Evolutionary conservation across 2,113 vertebrate genomes (phyloP), one percentile per base, ranked within the genome.

Genomic region (Ranitomeya variabilis): DNA sequence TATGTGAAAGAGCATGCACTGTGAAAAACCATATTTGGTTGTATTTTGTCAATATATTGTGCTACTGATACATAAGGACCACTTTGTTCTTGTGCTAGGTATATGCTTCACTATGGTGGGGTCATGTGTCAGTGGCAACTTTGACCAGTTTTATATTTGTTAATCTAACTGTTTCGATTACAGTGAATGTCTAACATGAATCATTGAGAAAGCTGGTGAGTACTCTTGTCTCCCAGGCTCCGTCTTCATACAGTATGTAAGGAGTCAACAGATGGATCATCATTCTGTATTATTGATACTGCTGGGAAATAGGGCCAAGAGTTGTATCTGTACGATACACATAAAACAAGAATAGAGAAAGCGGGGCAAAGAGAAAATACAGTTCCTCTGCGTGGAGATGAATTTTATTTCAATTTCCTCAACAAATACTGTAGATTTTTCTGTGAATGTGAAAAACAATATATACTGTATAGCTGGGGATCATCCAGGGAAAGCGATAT

Each of bases 261-360:
- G 76, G 21, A 87, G 85, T 87, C 62, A 87, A 80, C 76, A 80
- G 82, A 86, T n/a, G 62, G 51, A 66, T 45, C 77, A 87, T 54
- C 37, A 26, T 79, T 69, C 77, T 87, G 62, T 87, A 87, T 87
- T 87, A 87, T 87, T 87, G 52, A 87, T 87, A 80, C 74, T 55
- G 62, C 62, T 55, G 86, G 55, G 86, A 87, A 54, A 87, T 45
- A 55, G 77, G 77, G 62, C 74, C 76, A 54, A 9, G 45, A 66
- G 74, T 7, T n/a, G 45, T 26, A 86, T 86, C 59, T 86, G 26
- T 79, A 18, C 45, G 26, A 77, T 66, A 66, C 59, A 14, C 73
- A 78, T 45, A 64, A 14, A 78, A 69, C 19, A 37, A 26, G 7
- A 16, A 45, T 45, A 1, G 18, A 77, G 59, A 67, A n/a, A 67